A percentile compares a stretch with the other conserved stretches of the same genome.
Evolutionary conservation across 2,113 vertebrate genomes (phyloP).

Genomic region (Micromys minutus): DNA sequence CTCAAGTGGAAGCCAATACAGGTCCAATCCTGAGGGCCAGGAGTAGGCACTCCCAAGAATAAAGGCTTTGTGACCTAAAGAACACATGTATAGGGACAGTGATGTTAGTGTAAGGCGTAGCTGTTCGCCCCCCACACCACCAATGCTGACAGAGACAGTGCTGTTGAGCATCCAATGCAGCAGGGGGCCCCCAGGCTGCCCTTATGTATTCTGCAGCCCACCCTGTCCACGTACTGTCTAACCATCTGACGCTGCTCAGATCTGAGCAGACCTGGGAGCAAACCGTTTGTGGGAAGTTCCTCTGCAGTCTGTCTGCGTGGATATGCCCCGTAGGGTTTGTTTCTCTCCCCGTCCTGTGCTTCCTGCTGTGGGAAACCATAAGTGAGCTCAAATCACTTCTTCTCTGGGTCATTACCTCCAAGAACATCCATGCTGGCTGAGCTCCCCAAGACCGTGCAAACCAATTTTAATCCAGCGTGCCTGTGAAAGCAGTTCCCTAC

Average conservation of each 20-base stretch:
- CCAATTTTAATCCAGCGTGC: not conserved
- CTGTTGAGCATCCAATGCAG: fast-evolving
- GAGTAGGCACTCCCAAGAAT: not conserved
- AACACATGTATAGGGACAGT: fast-evolving
- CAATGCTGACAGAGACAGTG: fast-evolving
- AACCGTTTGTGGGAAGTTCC: fast-evolving
- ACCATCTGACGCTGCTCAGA: fast-evolving
- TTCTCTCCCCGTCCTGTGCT: not conserved
- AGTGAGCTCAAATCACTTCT: not conserved
- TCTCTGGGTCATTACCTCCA: not conserved
- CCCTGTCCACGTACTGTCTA: fast-evolving
- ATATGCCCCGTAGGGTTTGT: fast-evolving
- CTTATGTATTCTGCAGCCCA: not conserved
- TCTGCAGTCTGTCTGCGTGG: not conserved
- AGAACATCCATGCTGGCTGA: not conserved
- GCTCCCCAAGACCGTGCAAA: not conserved
- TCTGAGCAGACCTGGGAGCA: not conserved
- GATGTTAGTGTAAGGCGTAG: fast-evolving
- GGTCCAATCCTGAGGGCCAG: not conserved
- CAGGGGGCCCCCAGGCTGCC: fast-evolving
- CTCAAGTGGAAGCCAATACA: not conserved
- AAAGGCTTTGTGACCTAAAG: not conserved
- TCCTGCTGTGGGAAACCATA: not conserved
- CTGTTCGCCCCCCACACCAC: fast-evolving
- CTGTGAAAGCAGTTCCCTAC: not conserved